Base-by-base conservation (phyloP, 2,113 vertebrate genomes). In the Xiphophorus couchianus region DNA sequence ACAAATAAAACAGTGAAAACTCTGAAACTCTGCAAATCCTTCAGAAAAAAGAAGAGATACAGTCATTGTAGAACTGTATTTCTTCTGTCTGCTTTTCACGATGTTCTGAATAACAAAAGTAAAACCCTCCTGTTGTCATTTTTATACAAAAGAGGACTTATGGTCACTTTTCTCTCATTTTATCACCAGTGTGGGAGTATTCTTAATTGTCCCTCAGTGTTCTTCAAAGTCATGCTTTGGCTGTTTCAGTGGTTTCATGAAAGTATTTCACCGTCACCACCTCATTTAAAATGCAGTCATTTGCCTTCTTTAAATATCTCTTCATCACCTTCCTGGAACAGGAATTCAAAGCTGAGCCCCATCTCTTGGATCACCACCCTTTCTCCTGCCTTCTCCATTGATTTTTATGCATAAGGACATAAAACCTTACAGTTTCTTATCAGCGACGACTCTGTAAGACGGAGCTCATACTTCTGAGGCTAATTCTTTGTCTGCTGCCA, bases 111-210 rank as follows among this genome's bases (percentile, higher is more conserved):
- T 62, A 72, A 75, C 75, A 69, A 87, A 80, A 72, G 30, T n/a
- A 19, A 85, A 73, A 15, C 19, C 27, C 51, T 76, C 42, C 48
- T 11, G 64, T 76, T 61, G 74, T 60, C 8, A 70, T 70, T 90
- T 90, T 89, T 84, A 89, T 86, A 90, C 76, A 85, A 86, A 88
- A 64, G 8, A 76, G 61, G 44, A 63, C 54, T 77, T 73, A 39
- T 29, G 67, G 82, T 83, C 69, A 81, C 76, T 71, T 80, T 85
- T 74, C 74, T 69, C 69, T 76, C 7, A 2, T 44, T 82, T 83
- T 84, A 83, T 76, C 58, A 28, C 74, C 61, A 44, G 74, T 19
- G 22, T 67, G 82, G 71, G 73, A 78, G 27, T 3, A 4, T 33
- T 81, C 74, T 83, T 54, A 71, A 54, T 69, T 35, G 69, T 69